Evolutionary conservation across 1,140 invertebrate species (phyloP), one percentile per base, ranked within the genome.

Genomic region (Trigoniulus corallinus): DNA sequence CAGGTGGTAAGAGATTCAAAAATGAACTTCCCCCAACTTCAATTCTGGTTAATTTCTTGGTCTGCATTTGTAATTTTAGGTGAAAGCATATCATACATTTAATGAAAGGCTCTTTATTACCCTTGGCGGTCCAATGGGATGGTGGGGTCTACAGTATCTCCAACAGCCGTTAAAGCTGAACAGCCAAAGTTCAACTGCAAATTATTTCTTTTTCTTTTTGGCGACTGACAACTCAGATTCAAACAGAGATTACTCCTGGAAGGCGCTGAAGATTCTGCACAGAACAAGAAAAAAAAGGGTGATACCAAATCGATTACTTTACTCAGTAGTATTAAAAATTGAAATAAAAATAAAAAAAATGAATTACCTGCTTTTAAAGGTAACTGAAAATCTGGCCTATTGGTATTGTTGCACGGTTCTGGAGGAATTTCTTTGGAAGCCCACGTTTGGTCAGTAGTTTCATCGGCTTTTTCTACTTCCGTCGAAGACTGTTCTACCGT

Each of bases 41-140:
- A 39, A 39, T 18, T 39, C 37, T 39, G 12, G 37, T 39, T 39
- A 39, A 39, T 18, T 39, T 39, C 18, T 13, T 13, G 12, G 12
- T 12, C 37, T 39, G 37, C 37, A 39, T 18, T 39, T 39, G 12
- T 12, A 39, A 39, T n/a, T n/a, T n/a, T n/a, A 39, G 37, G 18
- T 12, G 37, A 39, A 39, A 39, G 37, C 12, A 39, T 12, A 12
- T 13, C 37, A 39, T 39, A 12, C 23, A 4, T 49, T 49, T 49
- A 15, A 22, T 41, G 46, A 24, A 25, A n/a, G 3, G n/a, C 24
- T 13, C 34, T 29, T 1, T 61, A 72, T 65, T 68, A 88, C 86
- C 82, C 81, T 72, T 91, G 86, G 63, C 82, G 78, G 64, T 88
- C 83, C 48, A 91, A 69, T 42, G 84, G 82, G 56, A 88, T 71